These are phyloP conservation scores for Heliconius cydno DNA, from an alignment of 2,888 invertebrate genomes.

Conservation along the genomic window DNA sequence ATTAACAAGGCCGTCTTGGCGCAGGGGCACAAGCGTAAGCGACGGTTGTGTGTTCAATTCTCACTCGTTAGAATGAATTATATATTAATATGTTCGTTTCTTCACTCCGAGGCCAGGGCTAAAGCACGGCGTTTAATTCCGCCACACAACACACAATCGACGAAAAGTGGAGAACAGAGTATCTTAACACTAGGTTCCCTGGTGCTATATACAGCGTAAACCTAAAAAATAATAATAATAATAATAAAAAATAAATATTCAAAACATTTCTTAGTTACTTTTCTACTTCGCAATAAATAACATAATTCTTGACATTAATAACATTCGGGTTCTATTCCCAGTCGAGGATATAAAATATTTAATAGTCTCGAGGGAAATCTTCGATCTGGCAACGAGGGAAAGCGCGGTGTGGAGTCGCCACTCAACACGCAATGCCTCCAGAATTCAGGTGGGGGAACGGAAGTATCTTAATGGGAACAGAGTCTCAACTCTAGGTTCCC, in stretches of 20 bases:
- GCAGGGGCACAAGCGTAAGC: neutral
- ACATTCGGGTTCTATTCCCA: neutral
- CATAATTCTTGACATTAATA: no score
- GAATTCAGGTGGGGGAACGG: neutral
- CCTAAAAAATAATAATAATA: no score
- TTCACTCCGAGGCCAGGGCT: no score
- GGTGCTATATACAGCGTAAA: no score
- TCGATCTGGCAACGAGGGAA: neutral
- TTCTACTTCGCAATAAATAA: no score
- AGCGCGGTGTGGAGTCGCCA: neutral
- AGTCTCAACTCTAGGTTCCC: neutral
- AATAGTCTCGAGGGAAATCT: neutral
- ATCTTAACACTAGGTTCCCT: no score
- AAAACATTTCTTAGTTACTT: no score
- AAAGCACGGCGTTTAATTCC: no score
- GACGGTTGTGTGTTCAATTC: neutral
- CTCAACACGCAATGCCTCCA: neutral
- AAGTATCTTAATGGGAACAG: neutral
- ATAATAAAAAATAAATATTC: no score
- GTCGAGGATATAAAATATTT: neutral
- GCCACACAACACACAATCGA: no score
- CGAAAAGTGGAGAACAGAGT: no score
- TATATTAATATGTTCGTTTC: no score
- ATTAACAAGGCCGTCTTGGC: neutral
- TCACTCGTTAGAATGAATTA: neutral